These are phyloP conservation scores for Colinus virginianus DNA, from an alignment of 2,113 vertebrate species.

Conservation along the genomic window DNA sequence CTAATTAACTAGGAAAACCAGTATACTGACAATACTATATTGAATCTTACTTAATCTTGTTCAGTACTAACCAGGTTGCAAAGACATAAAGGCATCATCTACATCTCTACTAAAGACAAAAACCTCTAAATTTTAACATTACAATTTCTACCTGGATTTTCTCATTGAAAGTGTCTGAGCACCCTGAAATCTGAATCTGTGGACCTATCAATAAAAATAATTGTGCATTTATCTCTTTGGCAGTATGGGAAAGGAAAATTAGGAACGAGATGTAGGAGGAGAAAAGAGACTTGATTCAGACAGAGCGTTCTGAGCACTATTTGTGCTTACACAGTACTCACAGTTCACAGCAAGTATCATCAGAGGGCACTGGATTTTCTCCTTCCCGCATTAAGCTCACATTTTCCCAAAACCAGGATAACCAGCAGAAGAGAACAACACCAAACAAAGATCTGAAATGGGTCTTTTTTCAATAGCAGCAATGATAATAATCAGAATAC, in stretches of 20 bases:
- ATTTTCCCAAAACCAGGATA: background rate
- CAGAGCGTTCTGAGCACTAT: background rate
- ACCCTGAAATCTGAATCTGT: background rate
- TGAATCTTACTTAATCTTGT: background rate
- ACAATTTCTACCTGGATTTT: background rate
- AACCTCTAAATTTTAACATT: background rate
- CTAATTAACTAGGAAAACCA: constrained; percentile 11
- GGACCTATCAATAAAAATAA: background rate
- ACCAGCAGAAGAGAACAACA: background rate
- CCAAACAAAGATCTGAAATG: background rate
- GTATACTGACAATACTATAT: background rate
- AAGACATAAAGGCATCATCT: background rate
- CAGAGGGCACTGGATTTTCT: background rate
- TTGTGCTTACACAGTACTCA: background rate
- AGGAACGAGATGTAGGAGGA: background rate
- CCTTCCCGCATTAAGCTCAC: background rate
- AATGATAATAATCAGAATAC: background rate
- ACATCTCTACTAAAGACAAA: background rate
- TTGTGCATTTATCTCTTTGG: background rate
- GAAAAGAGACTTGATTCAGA: background rate
- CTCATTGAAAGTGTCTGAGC: background rate
- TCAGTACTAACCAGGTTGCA: background rate
- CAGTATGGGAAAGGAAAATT: background rate
- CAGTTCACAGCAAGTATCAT: background rate
- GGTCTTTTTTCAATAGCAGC: background rate